These are phyloP conservation scores for Odocoileus virginianus DNA, from an alignment of 2,113 vertebrate genomes.

Conservation along the genomic window DNA sequence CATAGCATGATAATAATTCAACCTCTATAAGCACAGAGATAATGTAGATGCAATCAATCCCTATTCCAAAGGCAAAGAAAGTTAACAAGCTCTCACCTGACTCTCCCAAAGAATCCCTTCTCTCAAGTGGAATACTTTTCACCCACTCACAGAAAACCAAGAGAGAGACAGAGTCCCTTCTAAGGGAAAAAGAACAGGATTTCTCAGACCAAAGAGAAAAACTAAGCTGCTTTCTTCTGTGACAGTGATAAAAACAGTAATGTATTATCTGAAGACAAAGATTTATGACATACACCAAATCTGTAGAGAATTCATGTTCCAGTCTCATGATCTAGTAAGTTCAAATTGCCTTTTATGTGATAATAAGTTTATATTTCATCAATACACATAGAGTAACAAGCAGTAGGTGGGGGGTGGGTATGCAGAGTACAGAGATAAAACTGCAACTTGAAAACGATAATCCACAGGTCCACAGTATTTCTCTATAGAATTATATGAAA, in stretches of 20 bases:
- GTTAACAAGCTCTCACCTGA: neutral
- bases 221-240: neutral
- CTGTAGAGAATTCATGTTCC: neutral
- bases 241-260: neutral
- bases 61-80: neutral
- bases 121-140: neutral
- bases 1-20: neutral
- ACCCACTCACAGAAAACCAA: neutral
- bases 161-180: neutral
- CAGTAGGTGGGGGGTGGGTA: too few relatives aligned
- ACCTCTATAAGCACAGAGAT: neutral
- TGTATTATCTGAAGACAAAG: neutral
- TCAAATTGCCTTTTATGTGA: neutral
- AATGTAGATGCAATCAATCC: neutral
- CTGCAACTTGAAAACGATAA: neutral
- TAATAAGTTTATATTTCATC: neutral
- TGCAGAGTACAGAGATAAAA: neutral
- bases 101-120: neutral
- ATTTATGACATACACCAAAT: neutral
- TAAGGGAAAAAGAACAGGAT: neutral
- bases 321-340: neutral
- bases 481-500: neutral
- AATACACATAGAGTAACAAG: neutral
- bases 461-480: neutral
- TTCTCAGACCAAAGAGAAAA: neutral